Conservation (phyloP, 2,888 invertebrate genomes). For the Tupiocoris notatus region DNA sequence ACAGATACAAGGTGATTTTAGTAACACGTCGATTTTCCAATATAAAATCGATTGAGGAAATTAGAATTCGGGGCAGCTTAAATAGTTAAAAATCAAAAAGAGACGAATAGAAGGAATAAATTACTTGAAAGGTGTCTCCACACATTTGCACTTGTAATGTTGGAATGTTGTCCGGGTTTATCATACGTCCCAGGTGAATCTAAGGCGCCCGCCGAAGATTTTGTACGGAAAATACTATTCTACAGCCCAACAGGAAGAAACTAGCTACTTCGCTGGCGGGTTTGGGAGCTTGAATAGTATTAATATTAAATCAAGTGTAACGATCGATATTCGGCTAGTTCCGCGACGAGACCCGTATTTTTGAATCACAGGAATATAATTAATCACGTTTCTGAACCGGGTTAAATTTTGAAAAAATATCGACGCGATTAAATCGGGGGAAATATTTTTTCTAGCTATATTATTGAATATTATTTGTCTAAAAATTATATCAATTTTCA, state of each 20-base stretch:
- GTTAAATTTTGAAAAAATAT: too few species aligned
- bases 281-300: slow-evolving; percentile 24
- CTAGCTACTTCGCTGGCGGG: slow-evolving; percentile 3
- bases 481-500: not conserved
- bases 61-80: too few species aligned
- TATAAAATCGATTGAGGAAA: too few species aligned
- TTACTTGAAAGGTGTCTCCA: slow-evolving; percentile 48
- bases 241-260: not conserved
- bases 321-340: not conserved
- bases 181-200: slow-evolving; percentile 38
- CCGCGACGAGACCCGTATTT: slow-evolving; percentile 10
- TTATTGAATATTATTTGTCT: too few species aligned
- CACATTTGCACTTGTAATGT: slow-evolving; percentile 46
- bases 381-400: not conserved
- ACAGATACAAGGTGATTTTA: too few species aligned
- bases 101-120: too few species aligned
- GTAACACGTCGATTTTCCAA: too few species aligned
- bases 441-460: not conserved
- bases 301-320: not conserved
- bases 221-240: not conserved
- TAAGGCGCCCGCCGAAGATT: slow-evolving; percentile 37
- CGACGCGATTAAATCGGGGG: too few species aligned
- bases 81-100: too few species aligned
- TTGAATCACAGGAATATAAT: not conserved
- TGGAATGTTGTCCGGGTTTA: slow-evolving; percentile 40